Percentiles rank a stretch among this genome's conserved stretches.
These are phyloP conservation scores for Drosophila tsacasi DNA, from an alignment of 1,140 invertebrate species.

Conservation along the genomic window DNA sequence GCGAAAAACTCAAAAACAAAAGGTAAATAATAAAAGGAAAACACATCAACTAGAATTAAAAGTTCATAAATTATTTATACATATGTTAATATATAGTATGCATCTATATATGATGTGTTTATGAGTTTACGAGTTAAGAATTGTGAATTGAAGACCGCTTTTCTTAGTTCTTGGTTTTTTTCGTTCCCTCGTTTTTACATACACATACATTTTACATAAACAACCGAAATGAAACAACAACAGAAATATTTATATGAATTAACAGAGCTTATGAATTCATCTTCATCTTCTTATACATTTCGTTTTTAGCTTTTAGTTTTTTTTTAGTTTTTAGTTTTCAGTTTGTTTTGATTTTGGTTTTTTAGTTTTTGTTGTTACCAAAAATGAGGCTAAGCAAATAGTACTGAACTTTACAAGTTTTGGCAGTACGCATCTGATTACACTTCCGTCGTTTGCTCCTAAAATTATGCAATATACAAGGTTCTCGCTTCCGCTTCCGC, in stretches of 20 bases:
- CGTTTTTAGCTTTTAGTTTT: constrained; percentile 37
- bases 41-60: constrained; percentile 14
- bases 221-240: constrained; percentile 71
- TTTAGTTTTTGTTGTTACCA: constrained; percentile 64
- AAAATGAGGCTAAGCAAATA: constrained; percentile 79
- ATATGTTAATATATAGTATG: constrained; percentile 20
- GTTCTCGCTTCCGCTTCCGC: constrained; percentile 42
- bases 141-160: constrained; percentile 72
- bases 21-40: constrained; percentile 17
- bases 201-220: constrained; percentile 75
- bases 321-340: constrained; percentile 47
- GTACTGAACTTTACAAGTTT: constrained; percentile 85
- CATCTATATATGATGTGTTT: constrained; percentile 11
- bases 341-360: constrained; percentile 61
- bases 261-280: constrained; percentile 55
- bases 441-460: constrained; percentile 51
- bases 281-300: constrained; percentile 21
- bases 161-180: constrained; percentile 36
- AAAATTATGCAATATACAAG: constrained; percentile 83
- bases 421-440: constrained; percentile 80
- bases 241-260: constrained; percentile 45
- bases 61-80: constrained; percentile 14
- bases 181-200: constrained; percentile 48
- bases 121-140: constrained; percentile 37
- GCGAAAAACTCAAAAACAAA: constrained; percentile 57